Conservation (phyloP, 1,140 invertebrate genomes). For the Zaprionus kolodkinae region DNA sequence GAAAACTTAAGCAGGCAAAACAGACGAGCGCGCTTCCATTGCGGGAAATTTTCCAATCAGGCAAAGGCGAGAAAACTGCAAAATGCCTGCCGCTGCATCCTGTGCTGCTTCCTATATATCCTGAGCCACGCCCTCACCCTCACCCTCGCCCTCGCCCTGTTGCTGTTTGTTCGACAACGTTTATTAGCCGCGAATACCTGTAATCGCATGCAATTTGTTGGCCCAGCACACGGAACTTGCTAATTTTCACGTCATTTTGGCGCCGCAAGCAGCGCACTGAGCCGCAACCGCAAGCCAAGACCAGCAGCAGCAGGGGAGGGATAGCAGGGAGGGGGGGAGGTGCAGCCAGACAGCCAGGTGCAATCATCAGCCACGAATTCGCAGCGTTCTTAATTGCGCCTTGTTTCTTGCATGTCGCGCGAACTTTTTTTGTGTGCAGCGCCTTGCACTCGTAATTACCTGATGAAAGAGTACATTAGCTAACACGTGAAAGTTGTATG, state of each 20-base stretch:
- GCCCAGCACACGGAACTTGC: conserved; percentile 68
- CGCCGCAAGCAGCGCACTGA: conserved; percentile 19
- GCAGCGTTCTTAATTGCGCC: conserved; percentile 68
- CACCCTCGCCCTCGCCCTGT: conserved; percentile 16
- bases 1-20: conserved; percentile 70
- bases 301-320: neutral
- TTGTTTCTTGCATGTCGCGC: conserved; percentile 75
- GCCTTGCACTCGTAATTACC: conserved; percentile 19
- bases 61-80: conserved; percentile 44
- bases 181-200: conserved; percentile 78
- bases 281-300: conserved; percentile 22
- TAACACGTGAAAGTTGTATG: neutral
- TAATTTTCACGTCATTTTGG: conserved; percentile 74
- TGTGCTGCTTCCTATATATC: conserved; percentile 57
- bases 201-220: conserved; percentile 80
- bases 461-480: conserved; percentile 2
- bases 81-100: conserved; percentile 43
- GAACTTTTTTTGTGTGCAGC: conserved; percentile 61
- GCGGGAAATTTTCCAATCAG: conserved; percentile 64
- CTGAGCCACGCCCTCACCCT: conserved; percentile 53
- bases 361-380: conserved; percentile 28
- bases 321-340: neutral
- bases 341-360: conserved; percentile 23
- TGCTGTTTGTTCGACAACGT: conserved; percentile 74
- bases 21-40: conserved; percentile 38